phyloP scores from a whole-genome alignment of 1,140 invertebrate species.

The Pseudomyrmex dendroicus region DNA sequence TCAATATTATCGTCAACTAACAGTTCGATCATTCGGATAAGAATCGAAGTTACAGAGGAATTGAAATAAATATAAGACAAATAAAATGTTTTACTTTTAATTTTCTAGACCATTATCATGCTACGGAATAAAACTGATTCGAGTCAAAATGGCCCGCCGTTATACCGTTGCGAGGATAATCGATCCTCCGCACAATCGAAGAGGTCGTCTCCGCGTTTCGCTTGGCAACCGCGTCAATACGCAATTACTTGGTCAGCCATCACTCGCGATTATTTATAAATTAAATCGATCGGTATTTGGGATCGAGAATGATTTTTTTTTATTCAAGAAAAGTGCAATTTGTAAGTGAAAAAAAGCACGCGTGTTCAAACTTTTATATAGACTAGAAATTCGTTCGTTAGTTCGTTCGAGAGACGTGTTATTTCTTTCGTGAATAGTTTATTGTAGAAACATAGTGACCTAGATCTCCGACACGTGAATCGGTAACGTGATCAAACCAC shows the following conservation, averaged over 20 bases:
- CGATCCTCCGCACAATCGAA: slow-evolving; percentile 69
- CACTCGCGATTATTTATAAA: slow-evolving; percentile 73
- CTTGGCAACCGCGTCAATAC: slow-evolving; percentile 75
- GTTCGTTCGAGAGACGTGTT: slow-evolving; percentile 46
- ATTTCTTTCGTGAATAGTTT: slow-evolving; percentile 46
- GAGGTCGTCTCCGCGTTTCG: slow-evolving; percentile 67
- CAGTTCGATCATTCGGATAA: background rate
- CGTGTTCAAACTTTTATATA: background rate
- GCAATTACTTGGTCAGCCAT: slow-evolving; percentile 67
- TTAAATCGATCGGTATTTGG: slow-evolving; percentile 38
- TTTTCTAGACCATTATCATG: background rate
- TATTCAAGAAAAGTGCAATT: background rate
- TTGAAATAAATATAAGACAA: slow-evolving; percentile 46
- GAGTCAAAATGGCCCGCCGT: slow-evolving; percentile 60
- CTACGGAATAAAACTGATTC: slow-evolving; percentile 56
- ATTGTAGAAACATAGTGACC: slow-evolving; percentile 71
- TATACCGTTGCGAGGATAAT: slow-evolving; percentile 64
- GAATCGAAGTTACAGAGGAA: slow-evolving; percentile 20
- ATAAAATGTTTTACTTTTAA: slow-evolving; percentile 4
- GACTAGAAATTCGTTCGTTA: background rate
- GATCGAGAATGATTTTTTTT: background rate
- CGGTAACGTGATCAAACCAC: slow-evolving; percentile 68
- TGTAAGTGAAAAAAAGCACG: no score
- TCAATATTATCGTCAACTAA: no score
- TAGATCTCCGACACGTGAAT: slow-evolving; percentile 72